Evolutionary conservation across 2,113 vertebrate genomes (phyloP).

Genomic region (Sula dactylatra): DNA sequence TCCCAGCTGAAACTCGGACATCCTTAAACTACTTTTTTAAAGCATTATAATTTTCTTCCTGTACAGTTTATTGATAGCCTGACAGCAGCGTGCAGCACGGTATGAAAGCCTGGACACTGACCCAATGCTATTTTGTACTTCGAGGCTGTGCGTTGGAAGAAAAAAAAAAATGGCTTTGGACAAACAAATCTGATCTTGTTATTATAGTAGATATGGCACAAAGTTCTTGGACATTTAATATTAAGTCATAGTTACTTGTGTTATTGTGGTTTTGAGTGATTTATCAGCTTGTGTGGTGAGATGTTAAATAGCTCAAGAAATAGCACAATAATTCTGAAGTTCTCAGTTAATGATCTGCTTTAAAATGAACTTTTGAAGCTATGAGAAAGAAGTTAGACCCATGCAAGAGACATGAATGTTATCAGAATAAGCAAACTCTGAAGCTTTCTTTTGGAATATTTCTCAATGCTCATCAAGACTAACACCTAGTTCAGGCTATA

Average conservation of each 20-base stretch:
- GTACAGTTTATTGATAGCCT: neutral
- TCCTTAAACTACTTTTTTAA: neutral
- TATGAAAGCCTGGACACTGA: neutral
- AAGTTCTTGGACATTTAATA: neutral
- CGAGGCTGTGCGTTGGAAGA: neutral
- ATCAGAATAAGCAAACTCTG: neutral
- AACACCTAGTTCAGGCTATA: neutral
- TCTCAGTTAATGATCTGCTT: neutral
- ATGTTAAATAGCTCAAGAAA: neutral
- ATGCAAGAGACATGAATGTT: neutral
- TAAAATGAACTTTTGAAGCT: neutral
- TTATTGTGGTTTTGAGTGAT: neutral
- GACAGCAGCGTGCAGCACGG: rapidly evolving
- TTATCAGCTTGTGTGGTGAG: neutral
- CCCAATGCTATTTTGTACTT: neutral
- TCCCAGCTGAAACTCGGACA: too few species aligned
- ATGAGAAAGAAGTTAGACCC: neutral
- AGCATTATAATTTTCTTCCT: neutral
- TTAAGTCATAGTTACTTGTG: neutral
- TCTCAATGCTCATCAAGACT: neutral
- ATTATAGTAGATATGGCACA: neutral
- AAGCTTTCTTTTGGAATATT: neutral
- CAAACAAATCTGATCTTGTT: neutral
- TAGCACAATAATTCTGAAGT: neutral
- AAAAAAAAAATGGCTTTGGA: neutral